Base-by-base conservation (phyloP, 2,797 vertebrate species). In the Macropodus opercularis region DNA sequence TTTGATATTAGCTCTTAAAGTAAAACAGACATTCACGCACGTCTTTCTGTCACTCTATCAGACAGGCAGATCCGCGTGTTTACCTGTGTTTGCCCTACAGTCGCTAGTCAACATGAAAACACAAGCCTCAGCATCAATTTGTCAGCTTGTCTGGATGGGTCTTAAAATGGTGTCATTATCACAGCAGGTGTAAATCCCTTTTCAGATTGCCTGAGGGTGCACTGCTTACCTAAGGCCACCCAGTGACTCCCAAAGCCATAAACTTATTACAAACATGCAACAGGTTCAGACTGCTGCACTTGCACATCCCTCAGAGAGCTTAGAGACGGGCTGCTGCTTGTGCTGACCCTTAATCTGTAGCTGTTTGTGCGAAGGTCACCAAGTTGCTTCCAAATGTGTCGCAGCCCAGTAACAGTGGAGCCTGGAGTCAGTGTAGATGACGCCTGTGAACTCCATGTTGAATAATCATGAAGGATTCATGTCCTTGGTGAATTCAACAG, bases 151-250 rank as follows among this genome's bases (percentile, higher is more conserved):
- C 80, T 77, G 80, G 65, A 65, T 72, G 74, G 69, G 47, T 81
- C 60, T 87, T 83, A 76, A 83, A 86, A 58, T 49, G 34, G 43
- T 79, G 80, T 85, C 78, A 85, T 87, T 87, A 89, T 80, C 87
- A 69, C 85, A 84, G 81, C 70, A 64, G 77, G 81, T 14, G 10
- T 46, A 80, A 76, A 86, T 80, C 80, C 35, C 41, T 40, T 78
- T 40, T 55, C 72, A 74, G 79, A 79, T 80, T 72, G 64, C 80
- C 70, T 72, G 63, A 77, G 71, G 79, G 70, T 69, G 73, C 65
- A 5, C 49, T 67, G 69, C 69, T 82, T 70, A 81, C 69, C 73
- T 66, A 54, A 58, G 77, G 70, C 75, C 71, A 77, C 79, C 48
- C 67, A 70, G 56, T 6, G 18, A 68, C 65, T 75, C 51, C 40